These are phyloP conservation scores for Triops longicaudatus DNA, from an alignment of 1,140 invertebrate genomes.

Conservation along the genomic window DNA sequence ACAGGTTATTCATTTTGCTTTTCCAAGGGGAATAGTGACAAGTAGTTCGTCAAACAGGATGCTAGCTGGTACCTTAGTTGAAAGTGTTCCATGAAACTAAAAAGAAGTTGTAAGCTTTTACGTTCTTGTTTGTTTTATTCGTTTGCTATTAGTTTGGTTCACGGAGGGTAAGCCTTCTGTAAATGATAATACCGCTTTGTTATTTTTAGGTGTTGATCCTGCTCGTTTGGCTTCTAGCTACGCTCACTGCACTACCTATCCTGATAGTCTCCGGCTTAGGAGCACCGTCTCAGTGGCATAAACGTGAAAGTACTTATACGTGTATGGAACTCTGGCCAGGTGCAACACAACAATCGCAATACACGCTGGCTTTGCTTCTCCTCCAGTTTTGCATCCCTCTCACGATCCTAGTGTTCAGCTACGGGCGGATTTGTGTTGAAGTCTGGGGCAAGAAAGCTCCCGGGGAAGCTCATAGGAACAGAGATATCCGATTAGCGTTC, in stretches of 20 bases:
- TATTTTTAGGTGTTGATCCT: slow-evolving; percentile 32
- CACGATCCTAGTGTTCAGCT: slow-evolving; percentile 74
- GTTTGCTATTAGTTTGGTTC: neutral
- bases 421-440: slow-evolving; percentile 71
- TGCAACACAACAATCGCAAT: slow-evolving; percentile 51
- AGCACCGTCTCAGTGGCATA: slow-evolving; percentile 42
- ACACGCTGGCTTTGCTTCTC: slow-evolving; percentile 64
- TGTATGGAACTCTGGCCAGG: slow-evolving; percentile 57
- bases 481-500: slow-evolving; percentile 70
- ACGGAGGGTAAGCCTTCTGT: neutral
- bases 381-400: slow-evolving; percentile 80
- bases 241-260: slow-evolving; percentile 70
- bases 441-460: slow-evolving; percentile 81
- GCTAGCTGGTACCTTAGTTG: no score
- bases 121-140: neutral
- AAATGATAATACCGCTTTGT: slow-evolving; percentile 16
- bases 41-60: no score
- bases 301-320: slow-evolving; percentile 53
- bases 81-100: no score
- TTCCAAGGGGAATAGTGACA: no score
- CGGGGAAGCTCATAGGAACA: slow-evolving; percentile 69
- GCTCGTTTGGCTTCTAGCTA: slow-evolving; percentile 50
- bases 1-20: no score
- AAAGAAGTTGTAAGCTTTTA: no score
- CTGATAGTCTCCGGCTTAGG: slow-evolving; percentile 50